Base-by-base conservation (phyloP, 2,888 invertebrate genomes). In the Habroteleia sp. region DNA sequence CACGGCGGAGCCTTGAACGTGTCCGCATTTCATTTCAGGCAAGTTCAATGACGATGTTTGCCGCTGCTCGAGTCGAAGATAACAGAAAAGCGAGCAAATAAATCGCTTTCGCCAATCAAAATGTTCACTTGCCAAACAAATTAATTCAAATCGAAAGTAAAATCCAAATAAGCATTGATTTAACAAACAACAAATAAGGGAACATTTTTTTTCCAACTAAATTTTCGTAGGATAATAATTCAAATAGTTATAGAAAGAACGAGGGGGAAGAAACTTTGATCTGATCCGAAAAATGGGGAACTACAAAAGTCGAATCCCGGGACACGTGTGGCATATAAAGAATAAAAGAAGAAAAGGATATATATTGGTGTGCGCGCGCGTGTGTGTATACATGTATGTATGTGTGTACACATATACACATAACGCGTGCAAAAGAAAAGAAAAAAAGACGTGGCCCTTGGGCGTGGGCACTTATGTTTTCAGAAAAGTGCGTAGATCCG, bases 381-480 rank as follows among this genome's bases (percentile, higher is more conserved):
- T 16, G 42, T n/a, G 35, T 13, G 29, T 10, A 6, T 16, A n/a
- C 6, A 7, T 8, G 13, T 25, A 3, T 42, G n/a, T 1, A 29
- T 4, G 10, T 16, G 16, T 29, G 4, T 44, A 27, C 8, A 3
- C 6, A n/a, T 10, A n/a, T 25, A 42, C 20, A 8, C 29, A 17
- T n/a, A 42, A 20, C 31, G 11, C 10, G 10, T 11, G 11, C 20
- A 13, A 16, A 20, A 5, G 8, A 23, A 52, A 44, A n/a, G 33
- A 29, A 20, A 35, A 56, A 62, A 69, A n/a, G n/a, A 69, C 63
- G 74, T 65, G 69, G 65, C 65, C 65, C 65, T 69, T 71, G 77
- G 77, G 77, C 74, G 77, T 76, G 77, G 77, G 74, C 77, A 77
- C 80, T 75, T 74, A 85, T 85, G 85, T 86, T 86, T 85, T 86